Evolutionary conservation across 1,140 invertebrate genomes (phyloP), one percentile per base, ranked within the genome.

Genomic region (Adoxophyes honmai): DNA sequence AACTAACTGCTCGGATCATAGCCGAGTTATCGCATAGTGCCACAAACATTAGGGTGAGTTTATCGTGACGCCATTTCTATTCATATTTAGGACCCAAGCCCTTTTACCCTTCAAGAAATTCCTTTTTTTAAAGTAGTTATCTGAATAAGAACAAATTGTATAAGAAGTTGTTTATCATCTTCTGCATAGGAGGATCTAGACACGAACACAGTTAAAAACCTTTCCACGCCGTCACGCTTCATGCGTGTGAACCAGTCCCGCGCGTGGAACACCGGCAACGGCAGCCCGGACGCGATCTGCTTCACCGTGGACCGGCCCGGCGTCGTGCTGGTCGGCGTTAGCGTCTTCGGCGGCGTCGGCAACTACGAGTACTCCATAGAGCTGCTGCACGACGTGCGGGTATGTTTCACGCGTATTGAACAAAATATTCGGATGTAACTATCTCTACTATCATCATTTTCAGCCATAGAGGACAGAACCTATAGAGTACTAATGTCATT

Each of bases 181-280:
- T n/a, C 18, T 64, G 62, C 76, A 16, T 65, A 92, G 88, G 93
- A 94, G 57, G 94, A 95, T 15, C 66, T 81, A 13, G 78, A 90
- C 4, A 78, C 84, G 8, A 85, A 81, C 5, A 71, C 86, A 0
- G 86, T 94, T 35, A 92, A 95, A 36, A 90, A 98, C 62, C 93
- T 97, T 42, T 92, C 94, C 35, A 98, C 97, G 1, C 96, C 97
- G 0, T 96, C 95, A 16, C 92, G 98, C 13, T 99, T 99, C 79
- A 95, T 96, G 5, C 93, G 96, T 53, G 94, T 95, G 7, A 98
- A 97, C 82, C 93, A 95, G 71, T 94, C 93, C 34, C 92, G 96
- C 35, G 96, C 96, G 1, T 99, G 98, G 98, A 98, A 99, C 74
- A 98, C 97, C 1, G 97, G 97, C 1, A 98, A 97, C 85, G 98